Evolutionary conservation across 2,113 vertebrate genomes (phyloP).

Genomic region (Narcine bancroftii): DNA sequence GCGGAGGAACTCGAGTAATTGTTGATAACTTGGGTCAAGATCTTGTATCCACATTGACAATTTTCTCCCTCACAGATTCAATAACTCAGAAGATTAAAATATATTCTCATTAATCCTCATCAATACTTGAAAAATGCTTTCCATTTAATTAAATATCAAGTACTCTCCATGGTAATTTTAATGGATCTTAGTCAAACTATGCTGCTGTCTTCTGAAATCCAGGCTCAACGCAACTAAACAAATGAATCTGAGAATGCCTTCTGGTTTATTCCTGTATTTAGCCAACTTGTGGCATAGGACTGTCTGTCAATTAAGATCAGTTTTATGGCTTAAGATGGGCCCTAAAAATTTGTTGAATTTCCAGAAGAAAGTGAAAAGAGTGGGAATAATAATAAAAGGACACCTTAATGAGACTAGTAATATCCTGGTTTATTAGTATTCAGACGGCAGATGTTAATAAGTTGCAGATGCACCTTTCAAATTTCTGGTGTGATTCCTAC

Average conservation of each 20-base stretch:
- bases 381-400: not conserved
- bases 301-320: not conserved
- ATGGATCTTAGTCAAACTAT: not conserved
- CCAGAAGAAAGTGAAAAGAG: not conserved
- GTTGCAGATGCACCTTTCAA: not conserved
- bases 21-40: no score
- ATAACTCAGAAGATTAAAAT: not conserved
- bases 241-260: not conserved
- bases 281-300: not conserved
- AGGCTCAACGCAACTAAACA: not conserved
- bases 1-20: no score
- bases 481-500: not conserved
- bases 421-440: not conserved
- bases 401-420: not conserved
- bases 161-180: not conserved
- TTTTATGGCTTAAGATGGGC: not conserved
- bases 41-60: no score
- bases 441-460: not conserved
- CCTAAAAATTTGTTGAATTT: not conserved
- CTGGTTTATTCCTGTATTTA: not conserved
- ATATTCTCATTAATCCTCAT: not conserved
- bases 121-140: not conserved
- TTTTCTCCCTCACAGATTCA: no score
- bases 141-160: not conserved
- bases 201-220: not conserved